Evolutionary conservation across 2,888 invertebrate genomes (phyloP).

Genomic region (Ypsolopha scabrella): DNA sequence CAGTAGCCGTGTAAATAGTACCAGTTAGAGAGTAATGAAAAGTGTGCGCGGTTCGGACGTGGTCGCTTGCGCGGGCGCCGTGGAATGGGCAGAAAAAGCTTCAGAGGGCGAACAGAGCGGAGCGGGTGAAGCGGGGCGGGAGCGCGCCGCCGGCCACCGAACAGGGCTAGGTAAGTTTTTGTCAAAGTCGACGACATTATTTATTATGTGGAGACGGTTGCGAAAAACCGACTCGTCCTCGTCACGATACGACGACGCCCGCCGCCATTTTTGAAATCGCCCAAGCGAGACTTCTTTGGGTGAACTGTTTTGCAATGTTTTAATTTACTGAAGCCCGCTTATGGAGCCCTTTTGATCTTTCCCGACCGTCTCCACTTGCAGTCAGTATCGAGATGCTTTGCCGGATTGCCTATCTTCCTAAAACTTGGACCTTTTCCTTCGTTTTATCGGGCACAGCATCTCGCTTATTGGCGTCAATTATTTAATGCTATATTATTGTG

Average conservation of each 20-base stretch:
- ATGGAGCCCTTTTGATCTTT: conserved; percentile 38
- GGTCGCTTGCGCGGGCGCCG: conserved; percentile 41
- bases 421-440: not conserved
- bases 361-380: conserved; percentile 43
- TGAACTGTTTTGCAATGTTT: conserved; percentile 61
- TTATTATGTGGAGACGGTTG: conserved; percentile 68
- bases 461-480: not conserved
- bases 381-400: not conserved
- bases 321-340: conserved; percentile 47
- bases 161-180: conserved; percentile 70
- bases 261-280: conserved; percentile 64
- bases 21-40: conserved; percentile 46
- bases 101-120: conserved; percentile 22
- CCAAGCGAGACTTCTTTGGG: conserved; percentile 48
- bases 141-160: conserved; percentile 61
- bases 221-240: conserved; percentile 61
- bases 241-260: conserved; percentile 45
- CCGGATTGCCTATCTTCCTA: not conserved
- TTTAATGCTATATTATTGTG: not conserved
- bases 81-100: conserved; percentile 60
- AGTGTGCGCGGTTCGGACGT: conserved; percentile 45
- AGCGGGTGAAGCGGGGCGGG: conserved; percentile 27
- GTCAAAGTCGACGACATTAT: conserved; percentile 68
- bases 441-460: not conserved
- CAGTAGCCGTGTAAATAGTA: conserved; percentile 65